These are phyloP conservation scores for Cydia strobilella DNA, from an alignment of 1,140 invertebrate genomes.

Conservation along the genomic window DNA sequence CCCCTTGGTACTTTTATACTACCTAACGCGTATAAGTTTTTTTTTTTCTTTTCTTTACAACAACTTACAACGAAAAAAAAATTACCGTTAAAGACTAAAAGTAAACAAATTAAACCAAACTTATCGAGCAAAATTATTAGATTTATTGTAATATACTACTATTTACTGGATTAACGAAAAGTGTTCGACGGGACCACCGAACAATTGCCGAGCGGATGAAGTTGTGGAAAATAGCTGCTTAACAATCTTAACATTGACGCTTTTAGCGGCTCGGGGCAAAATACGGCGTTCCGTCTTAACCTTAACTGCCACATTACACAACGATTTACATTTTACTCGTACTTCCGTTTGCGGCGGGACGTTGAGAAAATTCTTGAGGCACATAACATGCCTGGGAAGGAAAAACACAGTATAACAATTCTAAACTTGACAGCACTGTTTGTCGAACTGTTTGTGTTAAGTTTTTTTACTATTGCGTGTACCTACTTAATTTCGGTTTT, in stretches of 20 bases:
- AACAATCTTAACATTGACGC: slow-evolving; percentile 16
- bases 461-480: too few relatives aligned
- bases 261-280: background rate
- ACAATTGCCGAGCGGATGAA: background rate
- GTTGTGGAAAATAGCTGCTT: slow-evolving; percentile 14
- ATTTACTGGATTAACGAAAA: background rate
- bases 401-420: background rate
- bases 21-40: background rate
- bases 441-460: too few relatives aligned
- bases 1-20: background rate
- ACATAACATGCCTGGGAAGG: background rate
- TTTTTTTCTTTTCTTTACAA: background rate
- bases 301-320: slow-evolving; percentile 20
- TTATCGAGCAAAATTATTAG: background rate
- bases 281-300: slow-evolving; percentile 10
- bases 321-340: slow-evolving; percentile 3
- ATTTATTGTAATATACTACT: background rate
- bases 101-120: too few relatives aligned
- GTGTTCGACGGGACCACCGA: background rate
- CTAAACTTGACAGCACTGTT: background rate
- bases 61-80: background rate
- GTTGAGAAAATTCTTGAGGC: slow-evolving; percentile 6
- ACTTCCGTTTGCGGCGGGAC: slow-evolving; percentile 5
- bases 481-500: too few relatives aligned
- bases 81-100: background rate